A percentile compares a stretch with the other conserved stretches of the same genome.
Evolutionary conservation across 2,797 vertebrate genomes (phyloP).

Genomic region (Helarctos malayanus): DNA sequence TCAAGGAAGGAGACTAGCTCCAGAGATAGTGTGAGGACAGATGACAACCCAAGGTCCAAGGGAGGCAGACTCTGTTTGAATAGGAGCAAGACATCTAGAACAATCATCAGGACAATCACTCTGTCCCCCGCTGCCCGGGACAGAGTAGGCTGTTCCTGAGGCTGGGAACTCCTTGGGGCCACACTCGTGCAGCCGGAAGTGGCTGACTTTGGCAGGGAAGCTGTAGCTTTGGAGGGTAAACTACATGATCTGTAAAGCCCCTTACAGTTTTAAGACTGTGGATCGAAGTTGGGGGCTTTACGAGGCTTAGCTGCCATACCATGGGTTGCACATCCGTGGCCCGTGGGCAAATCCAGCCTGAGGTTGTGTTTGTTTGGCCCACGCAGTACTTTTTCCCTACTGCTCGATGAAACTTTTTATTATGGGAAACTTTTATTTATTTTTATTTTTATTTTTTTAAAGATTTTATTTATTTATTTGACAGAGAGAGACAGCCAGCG

Average conservation of each 20-base stretch:
- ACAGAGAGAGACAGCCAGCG: too few species aligned
- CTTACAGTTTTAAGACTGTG: not conserved
- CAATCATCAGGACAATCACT: not conserved
- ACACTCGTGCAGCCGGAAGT: not conserved
- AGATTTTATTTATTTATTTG: too few species aligned
- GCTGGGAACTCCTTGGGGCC: not conserved
- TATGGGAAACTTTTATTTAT: not conserved
- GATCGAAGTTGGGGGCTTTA: not conserved
- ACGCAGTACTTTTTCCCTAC: not conserved
- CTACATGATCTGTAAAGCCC: not conserved
- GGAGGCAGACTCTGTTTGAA: not conserved
- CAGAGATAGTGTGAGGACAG: not conserved
- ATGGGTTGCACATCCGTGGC: not conserved
- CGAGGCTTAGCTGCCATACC: not conserved
- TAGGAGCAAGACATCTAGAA: not conserved
- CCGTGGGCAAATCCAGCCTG: not conserved
- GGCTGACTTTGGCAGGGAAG: constrained; percentile 6
- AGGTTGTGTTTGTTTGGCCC: not conserved
- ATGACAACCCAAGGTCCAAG: not conserved
- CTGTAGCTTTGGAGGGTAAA: not conserved
- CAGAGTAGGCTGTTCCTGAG: not conserved
- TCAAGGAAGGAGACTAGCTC: not conserved
- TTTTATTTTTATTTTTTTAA: too few species aligned
- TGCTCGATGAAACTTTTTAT: not conserved
- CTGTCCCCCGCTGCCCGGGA: not conserved